Evolutionary conservation across 2,888 invertebrate species (phyloP).

Genomic region (Stenoptilia bipunctidactyla): DNA sequence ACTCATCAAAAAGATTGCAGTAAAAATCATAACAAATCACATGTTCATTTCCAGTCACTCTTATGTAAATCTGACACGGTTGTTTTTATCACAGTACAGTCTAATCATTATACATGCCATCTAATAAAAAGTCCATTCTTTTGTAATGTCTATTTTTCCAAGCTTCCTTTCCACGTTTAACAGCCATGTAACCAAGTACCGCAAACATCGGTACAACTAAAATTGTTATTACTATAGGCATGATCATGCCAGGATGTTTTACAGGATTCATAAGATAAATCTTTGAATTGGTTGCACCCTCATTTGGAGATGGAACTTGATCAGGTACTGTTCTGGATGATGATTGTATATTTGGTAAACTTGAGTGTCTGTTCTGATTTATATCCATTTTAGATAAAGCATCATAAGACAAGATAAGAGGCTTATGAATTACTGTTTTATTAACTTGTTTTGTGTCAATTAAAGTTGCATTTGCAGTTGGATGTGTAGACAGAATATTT

Average conservation of each 20-base stretch:
- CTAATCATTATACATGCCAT: constrained; percentile 90
- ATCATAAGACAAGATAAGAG: constrained; percentile 35
- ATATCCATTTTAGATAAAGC: constrained; percentile 27
- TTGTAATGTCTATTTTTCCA: constrained; percentile 90
- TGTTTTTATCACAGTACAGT: background rate
- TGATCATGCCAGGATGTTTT: constrained; percentile 74
- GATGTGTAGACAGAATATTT: constrained; percentile 9
- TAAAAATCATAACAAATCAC: no score
- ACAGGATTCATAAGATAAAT: constrained; percentile 26
- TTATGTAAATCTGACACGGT: background rate
- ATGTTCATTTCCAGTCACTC: no score
- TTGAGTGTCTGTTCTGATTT: constrained; percentile 17
- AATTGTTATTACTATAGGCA: constrained; percentile 81
- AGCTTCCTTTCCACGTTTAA: constrained; percentile 82
- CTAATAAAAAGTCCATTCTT: constrained; percentile 89
- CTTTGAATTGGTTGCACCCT: constrained; percentile 17
- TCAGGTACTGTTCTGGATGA: constrained; percentile 23
- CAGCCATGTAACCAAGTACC: constrained; percentile 74
- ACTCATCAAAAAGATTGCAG: no score
- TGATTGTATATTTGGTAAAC: constrained; percentile 17
- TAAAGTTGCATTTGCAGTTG: constrained; percentile 7
- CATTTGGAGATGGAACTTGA: constrained; percentile 27
- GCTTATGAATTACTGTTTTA: constrained; percentile 29
- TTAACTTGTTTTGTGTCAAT: constrained; percentile 13
- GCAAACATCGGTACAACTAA: constrained; percentile 82